phyloP scores from a whole-genome alignment of 2,888 invertebrate genomes.

The Drosophila rubida region DNA sequence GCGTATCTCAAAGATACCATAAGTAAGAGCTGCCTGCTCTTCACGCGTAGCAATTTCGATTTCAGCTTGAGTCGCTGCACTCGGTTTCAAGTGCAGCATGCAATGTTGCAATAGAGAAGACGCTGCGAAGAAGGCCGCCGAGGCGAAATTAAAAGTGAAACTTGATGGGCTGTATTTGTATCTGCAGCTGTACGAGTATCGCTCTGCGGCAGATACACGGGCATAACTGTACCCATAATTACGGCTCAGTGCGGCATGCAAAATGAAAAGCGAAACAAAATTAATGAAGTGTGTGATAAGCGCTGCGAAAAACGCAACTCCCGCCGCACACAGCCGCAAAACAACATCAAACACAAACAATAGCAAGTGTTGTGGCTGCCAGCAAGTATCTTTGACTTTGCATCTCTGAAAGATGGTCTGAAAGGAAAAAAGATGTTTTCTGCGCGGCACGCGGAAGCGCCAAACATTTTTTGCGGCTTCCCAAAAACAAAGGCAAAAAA shows the following conservation, averaged over 20 bases:
- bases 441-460: slow-evolving; percentile 52
- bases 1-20: slow-evolving; percentile 41
- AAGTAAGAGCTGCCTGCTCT: slow-evolving; percentile 23
- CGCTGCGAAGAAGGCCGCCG: slow-evolving; percentile 20
- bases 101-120: slow-evolving; percentile 52
- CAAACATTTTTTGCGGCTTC: slow-evolving; percentile 32
- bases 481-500: slow-evolving; percentile 6
- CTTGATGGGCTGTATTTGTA: slow-evolving; percentile 45
- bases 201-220: slow-evolving; percentile 61
- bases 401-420: slow-evolving; percentile 31
- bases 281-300: slow-evolving; percentile 80
- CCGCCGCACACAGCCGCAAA: slow-evolving; percentile 21
- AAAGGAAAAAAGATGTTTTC: slow-evolving; percentile 33
- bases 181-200: slow-evolving; percentile 9
- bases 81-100: slow-evolving; percentile 73
- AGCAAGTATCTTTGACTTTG: slow-evolving; percentile 39
- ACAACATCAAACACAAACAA: slow-evolving; percentile 1
- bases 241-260: slow-evolving; percentile 61
- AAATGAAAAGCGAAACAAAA: slow-evolving; percentile 78
- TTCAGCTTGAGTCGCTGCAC: slow-evolving; percentile 23
- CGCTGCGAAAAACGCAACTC: slow-evolving; percentile 65
- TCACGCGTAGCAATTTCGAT: slow-evolving; percentile 55
- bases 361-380: slow-evolving; percentile 24
- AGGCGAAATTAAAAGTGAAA: slow-evolving; percentile 65
- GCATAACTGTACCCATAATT: slow-evolving; percentile 70